These are phyloP conservation scores for Coptodon bakossiorum DNA, from an alignment of 2,113 vertebrate genomes.

Conservation along the genomic window DNA sequence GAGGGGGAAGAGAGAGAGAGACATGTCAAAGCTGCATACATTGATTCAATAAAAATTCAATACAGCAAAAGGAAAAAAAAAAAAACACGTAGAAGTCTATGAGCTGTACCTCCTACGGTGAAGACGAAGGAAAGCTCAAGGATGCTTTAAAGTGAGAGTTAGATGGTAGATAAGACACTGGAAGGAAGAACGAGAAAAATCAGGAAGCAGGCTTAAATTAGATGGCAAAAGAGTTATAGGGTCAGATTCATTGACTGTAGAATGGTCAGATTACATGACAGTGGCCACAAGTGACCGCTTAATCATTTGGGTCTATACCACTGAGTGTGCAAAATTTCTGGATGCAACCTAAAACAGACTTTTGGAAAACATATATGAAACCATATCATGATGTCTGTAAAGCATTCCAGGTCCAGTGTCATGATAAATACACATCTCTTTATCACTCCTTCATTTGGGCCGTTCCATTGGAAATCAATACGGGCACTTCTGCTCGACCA, in stretches of 20 bases:
- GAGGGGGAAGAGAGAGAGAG: not conserved
- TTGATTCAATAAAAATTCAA: slow-evolving; percentile 3
- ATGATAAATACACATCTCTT: not conserved
- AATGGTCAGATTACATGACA: not conserved
- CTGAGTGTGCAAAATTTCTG: not conserved
- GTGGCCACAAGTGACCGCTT: not conserved
- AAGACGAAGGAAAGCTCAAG: not conserved
- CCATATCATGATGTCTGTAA: not conserved
- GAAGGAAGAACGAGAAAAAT: not conserved
- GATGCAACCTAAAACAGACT: not conserved
- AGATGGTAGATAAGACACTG: not conserved
- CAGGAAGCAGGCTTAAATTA: not conserved
- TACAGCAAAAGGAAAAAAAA: not conserved
- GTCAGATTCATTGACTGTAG: not conserved
- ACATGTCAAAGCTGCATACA: not conserved
- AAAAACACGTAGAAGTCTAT: not conserved
- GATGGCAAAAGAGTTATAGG: not conserved
- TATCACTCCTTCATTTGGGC: not conserved
- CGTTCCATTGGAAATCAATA: not conserved
- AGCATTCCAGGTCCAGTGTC: not conserved
- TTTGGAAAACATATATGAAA: not conserved
- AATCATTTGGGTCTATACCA: not conserved
- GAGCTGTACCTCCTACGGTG: not conserved
- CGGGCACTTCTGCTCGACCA: not conserved
- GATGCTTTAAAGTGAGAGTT: not conserved